These are phyloP conservation scores for Drosophila melanica DNA, from an alignment of 1,140 invertebrate species.

Conservation along the genomic window DNA sequence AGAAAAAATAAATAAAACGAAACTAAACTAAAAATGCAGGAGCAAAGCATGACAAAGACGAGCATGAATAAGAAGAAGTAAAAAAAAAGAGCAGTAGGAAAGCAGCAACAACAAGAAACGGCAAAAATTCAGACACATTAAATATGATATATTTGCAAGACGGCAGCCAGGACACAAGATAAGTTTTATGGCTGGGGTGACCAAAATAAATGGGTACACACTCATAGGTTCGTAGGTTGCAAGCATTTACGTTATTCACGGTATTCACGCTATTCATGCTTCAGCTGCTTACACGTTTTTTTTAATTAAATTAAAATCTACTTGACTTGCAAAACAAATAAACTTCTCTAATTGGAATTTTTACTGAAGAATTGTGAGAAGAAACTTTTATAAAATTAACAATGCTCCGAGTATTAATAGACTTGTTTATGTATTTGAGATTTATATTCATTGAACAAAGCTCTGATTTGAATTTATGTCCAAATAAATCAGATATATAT, in stretches of 20 bases:
- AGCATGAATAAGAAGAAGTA: conserved; percentile 29
- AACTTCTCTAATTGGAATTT: conserved; percentile 26
- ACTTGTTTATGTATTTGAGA: conserved; percentile 10
- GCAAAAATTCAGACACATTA: conserved; percentile 73
- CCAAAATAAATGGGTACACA: conserved; percentile 37
- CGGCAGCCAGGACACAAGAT: conserved; percentile 69
- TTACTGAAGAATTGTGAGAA: neutral
- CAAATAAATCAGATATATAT: conserved; percentile 24
- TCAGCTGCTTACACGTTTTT: conserved; percentile 8
- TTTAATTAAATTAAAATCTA: conserved; percentile 26
- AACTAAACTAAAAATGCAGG: conserved; percentile 55
- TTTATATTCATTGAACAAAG: neutral
- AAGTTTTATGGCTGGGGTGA: conserved; percentile 58
- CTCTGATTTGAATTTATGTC: neutral
- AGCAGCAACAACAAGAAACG: neutral
- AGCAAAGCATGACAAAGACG: conserved; percentile 32
- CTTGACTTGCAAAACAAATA: conserved; percentile 1
- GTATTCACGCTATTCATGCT: neutral
- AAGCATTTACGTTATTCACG: conserved; percentile 1
- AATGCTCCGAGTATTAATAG: neutral
- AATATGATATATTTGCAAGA: conserved; percentile 77
- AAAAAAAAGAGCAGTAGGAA: conserved; percentile 10
- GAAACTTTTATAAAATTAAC: too few relatives aligned
- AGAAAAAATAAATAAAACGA: conserved; percentile 36
- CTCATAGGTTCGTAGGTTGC: neutral